These are phyloP conservation scores for Entelurus aequoreus DNA, from an alignment of 2,113 vertebrate genomes.

Conservation along the genomic window DNA sequence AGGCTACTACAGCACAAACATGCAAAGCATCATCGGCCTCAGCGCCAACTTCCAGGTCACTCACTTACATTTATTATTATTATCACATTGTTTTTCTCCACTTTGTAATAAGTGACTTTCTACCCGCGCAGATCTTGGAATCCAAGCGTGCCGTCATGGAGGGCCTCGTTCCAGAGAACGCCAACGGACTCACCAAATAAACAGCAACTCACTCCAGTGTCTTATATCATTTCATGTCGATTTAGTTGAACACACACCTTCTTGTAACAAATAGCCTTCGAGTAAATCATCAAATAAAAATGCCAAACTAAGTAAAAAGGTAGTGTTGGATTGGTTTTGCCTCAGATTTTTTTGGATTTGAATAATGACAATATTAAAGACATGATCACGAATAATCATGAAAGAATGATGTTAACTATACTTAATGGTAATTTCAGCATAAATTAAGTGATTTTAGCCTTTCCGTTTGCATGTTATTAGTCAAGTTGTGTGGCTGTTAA, in stretches of 20 bases:
- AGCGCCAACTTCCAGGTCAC: slow-evolving; percentile 84
- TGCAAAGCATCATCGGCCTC: slow-evolving; percentile 81
- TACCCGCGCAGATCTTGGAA: slow-evolving; percentile 61
- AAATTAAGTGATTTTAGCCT: neutral
- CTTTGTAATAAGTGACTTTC: neutral
- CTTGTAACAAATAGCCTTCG: too few relatives aligned
- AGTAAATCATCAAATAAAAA: too few relatives aligned
- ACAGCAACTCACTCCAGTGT: neutral
- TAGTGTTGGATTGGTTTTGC: too few relatives aligned
- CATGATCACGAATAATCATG: too few relatives aligned
- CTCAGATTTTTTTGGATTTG: too few relatives aligned
- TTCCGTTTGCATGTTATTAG: neutral
- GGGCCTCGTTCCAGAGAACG: slow-evolving; percentile 54
- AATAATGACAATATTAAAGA: too few relatives aligned
- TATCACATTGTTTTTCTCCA: neutral
- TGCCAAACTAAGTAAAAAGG: too few relatives aligned
- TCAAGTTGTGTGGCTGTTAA: neutral
- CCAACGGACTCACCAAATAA: slow-evolving; percentile 62
- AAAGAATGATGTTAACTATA: neutral
- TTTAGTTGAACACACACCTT: too few relatives aligned
- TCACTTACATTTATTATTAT: neutral
- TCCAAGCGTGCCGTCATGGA: slow-evolving; percentile 62
- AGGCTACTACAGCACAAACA: slow-evolving; percentile 84
- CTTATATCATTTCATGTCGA: neutral
- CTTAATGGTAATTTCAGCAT: neutral